Evolutionary conservation across 2,797 vertebrate species (phyloP).

Genomic region (Orestias chungarensis): DNA sequence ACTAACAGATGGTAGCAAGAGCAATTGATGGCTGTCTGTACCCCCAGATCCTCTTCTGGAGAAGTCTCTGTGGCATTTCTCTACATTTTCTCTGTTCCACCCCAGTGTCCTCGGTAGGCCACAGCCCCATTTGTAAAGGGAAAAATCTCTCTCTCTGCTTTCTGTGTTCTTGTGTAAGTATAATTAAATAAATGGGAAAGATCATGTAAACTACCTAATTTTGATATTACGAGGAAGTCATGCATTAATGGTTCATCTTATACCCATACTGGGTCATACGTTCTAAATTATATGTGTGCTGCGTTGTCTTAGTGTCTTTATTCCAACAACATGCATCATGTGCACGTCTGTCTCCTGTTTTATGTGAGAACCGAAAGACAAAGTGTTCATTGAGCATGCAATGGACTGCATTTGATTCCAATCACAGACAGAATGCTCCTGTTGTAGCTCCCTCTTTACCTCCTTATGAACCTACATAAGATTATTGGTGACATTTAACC

Average conservation of each 20-base stretch:
- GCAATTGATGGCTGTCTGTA: slow-evolving; percentile 25
- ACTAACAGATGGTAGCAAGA: slow-evolving; percentile 36
- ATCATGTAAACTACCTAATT: slow-evolving; percentile 56
- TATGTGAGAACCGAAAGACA: slow-evolving; percentile 61
- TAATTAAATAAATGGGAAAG: slow-evolving; percentile 24
- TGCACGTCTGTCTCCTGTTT: slow-evolving; percentile 13
- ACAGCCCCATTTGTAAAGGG: slow-evolving; percentile 53
- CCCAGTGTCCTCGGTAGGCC: slow-evolving; percentile 37
- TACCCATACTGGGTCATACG: slow-evolving; percentile 7
- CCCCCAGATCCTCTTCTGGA: slow-evolving; percentile 21
- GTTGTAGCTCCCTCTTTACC: slow-evolving; percentile 60
- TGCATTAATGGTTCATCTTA: slow-evolving; percentile 25
- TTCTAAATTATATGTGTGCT: slow-evolving; percentile 15
- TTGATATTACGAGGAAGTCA: slow-evolving; percentile 41
- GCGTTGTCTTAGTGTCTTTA: slow-evolving; percentile 22
- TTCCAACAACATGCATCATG: slow-evolving; percentile 22
- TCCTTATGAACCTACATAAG: slow-evolving; percentile 61
- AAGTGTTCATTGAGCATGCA: slow-evolving; percentile 74
- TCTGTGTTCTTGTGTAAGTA: slow-evolving; percentile 16
- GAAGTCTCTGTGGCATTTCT: slow-evolving; percentile 29
- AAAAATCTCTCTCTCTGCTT: slow-evolving; percentile 37
- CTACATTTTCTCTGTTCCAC: slow-evolving; percentile 38
- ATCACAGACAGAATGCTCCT: slow-evolving; percentile 69
- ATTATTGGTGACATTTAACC: slow-evolving; percentile 68
- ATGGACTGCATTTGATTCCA: slow-evolving; percentile 59